phyloP scores from a whole-genome alignment of 2,113 vertebrate genomes.

The Ondatra zibethicus region DNA sequence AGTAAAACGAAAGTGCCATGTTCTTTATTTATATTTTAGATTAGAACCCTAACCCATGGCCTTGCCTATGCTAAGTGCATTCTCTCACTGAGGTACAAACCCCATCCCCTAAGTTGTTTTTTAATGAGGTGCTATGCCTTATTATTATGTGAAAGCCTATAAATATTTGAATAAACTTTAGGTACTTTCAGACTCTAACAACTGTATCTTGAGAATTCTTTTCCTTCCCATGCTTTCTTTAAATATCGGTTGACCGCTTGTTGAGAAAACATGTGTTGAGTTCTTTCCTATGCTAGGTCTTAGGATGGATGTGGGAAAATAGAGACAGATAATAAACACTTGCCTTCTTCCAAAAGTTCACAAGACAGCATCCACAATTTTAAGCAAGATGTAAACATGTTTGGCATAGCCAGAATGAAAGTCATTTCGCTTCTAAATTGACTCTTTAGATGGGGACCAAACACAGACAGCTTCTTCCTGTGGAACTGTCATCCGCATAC shows the following conservation, averaged over 20 bases:
- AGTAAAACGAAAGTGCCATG: neutral
- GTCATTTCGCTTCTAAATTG: neutral
- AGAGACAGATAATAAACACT: conserved; percentile 36
- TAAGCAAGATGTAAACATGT: conserved; percentile 16
- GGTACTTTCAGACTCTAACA: neutral
- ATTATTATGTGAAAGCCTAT: neutral
- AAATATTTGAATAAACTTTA: conserved; percentile 54
- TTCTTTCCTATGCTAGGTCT: neutral
- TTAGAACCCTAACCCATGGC: neutral
- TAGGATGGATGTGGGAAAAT: conserved; percentile 36
- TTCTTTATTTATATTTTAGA: neutral
- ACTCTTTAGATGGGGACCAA: neutral
- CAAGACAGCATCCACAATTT: neutral
- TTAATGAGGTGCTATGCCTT: conserved; percentile 29
- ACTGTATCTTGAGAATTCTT: neutral
- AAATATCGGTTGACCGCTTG: conserved; percentile 33
- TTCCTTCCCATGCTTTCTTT: conserved; percentile 22
- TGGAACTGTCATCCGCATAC: conserved; percentile 56
- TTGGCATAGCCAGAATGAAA: conserved; percentile 27
- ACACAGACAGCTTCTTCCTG: neutral
- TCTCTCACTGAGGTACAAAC: neutral
- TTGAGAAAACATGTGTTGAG: conserved; percentile 64
- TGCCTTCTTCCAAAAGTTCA: conserved; percentile 28
- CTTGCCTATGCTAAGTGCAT: neutral
- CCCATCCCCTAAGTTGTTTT: neutral